Conservation (phyloP, 2,113 vertebrate species). For the Kryptolebias marmoratus region DNA sequence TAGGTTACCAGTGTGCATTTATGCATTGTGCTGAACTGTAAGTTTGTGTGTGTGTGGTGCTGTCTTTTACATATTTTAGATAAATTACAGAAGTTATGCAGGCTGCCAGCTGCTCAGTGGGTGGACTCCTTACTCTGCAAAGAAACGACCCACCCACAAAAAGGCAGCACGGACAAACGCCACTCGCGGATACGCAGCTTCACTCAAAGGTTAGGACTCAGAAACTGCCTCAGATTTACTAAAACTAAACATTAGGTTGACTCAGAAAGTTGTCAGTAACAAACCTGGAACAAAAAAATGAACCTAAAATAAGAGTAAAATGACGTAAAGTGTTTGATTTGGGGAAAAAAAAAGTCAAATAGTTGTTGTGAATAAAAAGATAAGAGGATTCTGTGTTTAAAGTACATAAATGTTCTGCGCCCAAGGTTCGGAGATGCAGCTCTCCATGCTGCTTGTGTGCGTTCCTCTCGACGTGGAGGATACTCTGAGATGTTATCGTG, state of each 20-base stretch:
- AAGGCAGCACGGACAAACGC: conserved; percentile 4
- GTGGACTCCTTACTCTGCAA: not conserved
- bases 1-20: not conserved
- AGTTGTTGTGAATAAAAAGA: no score
- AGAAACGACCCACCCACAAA: not conserved
- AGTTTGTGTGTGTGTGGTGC: not conserved
- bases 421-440: conserved; percentile 70
- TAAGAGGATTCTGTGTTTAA: not conserved
- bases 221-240: not conserved
- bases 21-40: not conserved
- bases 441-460: conserved; percentile 76
- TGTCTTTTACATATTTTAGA: conserved; percentile 72
- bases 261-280: not conserved
- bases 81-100: conserved; percentile 86
- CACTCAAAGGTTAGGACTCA: conserved; percentile 54
- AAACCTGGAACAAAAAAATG: not conserved
- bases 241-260: not conserved
- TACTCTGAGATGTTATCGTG: conserved; percentile 85
- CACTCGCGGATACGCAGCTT: not conserved
- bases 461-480: conserved; percentile 90
- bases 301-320: not conserved
- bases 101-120: conserved; percentile 76
- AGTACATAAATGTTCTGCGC: conserved; percentile 33
- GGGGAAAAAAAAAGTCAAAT: no score
- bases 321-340: not conserved